Conservation (phyloP, 2,888 invertebrate species). For the Calliopum simillimum region DNA sequence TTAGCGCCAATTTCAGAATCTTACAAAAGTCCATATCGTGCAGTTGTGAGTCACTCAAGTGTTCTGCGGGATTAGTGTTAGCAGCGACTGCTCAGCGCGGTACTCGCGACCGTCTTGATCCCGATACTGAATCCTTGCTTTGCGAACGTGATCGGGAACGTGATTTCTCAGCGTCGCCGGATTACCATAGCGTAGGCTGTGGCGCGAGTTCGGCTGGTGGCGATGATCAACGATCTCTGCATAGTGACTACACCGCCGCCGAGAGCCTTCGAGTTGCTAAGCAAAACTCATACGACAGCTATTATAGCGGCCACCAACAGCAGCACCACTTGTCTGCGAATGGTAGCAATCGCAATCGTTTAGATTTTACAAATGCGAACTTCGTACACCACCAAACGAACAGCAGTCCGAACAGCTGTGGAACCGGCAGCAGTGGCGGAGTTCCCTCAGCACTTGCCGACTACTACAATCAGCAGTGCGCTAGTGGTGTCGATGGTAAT, state of each 20-base stretch:
- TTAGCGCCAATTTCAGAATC: constrained; percentile 43
- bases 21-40: constrained; percentile 59
- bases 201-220: constrained; percentile 43
- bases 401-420: constrained; percentile 45
- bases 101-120: constrained; percentile 41
- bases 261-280: constrained; percentile 58
- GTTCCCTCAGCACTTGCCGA: constrained; percentile 56
- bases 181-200: constrained; percentile 39
- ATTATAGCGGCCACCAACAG: constrained; percentile 43
- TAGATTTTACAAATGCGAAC: constrained; percentile 25
- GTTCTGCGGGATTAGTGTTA: constrained; percentile 44
- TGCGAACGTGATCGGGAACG: constrained; percentile 47
- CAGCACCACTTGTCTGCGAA: constrained; percentile 12
- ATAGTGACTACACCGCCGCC: constrained; percentile 52
- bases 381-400: constrained; percentile 38
- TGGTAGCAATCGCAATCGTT: constrained; percentile 44
- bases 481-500: constrained; percentile 29
- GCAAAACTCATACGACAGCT: constrained; percentile 62
- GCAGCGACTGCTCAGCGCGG: constrained; percentile 39
- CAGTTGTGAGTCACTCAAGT: constrained; percentile 61
- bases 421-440: constrained; percentile 49
- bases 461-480: constrained; percentile 51
- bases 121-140: constrained; percentile 56
- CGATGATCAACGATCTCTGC: constrained; percentile 56
- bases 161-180: constrained; percentile 45